Percentiles rank a stretch among this genome's conserved stretches.
These are phyloP conservation scores for Palythoa grandiflora DNA, from an alignment of 92 coral and sea anemone genomes.

Conservation along the genomic window DNA sequence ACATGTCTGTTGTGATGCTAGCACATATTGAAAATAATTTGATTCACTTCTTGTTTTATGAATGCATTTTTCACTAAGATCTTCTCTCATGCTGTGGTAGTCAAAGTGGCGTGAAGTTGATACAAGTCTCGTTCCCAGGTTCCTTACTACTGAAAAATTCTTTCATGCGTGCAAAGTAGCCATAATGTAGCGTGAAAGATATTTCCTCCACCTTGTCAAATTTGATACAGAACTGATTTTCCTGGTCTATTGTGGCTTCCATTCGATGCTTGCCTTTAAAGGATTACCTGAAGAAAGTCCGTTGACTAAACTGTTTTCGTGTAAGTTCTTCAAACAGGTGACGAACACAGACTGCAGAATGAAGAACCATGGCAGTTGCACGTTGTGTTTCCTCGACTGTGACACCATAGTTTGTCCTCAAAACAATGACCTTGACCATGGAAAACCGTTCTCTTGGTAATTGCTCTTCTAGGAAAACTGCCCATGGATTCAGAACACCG, in stretches of 20 bases:
- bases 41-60: no score
- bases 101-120: no score
- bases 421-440: not conserved
- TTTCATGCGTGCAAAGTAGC: no score
- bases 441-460: not conserved
- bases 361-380: not conserved
- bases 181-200: not conserved
- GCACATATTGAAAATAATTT: no score
- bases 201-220: not conserved
- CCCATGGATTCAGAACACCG: not conserved
- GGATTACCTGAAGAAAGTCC: not conserved
- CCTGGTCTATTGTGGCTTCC: not conserved
- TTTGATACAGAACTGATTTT: not conserved
- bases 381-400: not conserved
- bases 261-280: not conserved
- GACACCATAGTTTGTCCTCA: slow-evolving; percentile 4
- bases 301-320: not conserved
- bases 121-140: no score
- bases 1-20: no score
- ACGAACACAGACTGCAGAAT: not conserved
- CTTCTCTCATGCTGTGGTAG: no score
- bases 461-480: not conserved
- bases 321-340: slow-evolving; percentile 14
- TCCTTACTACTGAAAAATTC: no score
- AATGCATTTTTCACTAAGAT: no score